Conservation (phyloP, 2,797 vertebrate genomes). For the Hylomyscus alleni region DNA sequence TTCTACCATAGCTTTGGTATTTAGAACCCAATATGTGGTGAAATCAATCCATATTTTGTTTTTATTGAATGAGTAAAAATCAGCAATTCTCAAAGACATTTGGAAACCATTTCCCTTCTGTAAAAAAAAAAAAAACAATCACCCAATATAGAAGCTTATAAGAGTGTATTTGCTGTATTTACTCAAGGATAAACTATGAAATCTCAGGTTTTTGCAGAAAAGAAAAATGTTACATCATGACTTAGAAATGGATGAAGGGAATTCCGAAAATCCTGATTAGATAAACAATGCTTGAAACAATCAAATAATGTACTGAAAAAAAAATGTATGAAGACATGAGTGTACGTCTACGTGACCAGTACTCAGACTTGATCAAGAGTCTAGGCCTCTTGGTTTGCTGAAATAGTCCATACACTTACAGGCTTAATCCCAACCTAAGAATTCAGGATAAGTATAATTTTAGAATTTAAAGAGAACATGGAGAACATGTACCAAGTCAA, state of each 20-base stretch:
- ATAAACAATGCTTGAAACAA: not conserved
- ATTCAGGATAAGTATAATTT: not conserved
- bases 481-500: not conserved
- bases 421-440: not conserved
- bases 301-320: not conserved
- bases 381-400: not conserved
- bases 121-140: not conserved
- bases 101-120: not conserved
- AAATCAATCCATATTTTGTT: not conserved
- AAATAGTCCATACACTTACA: not conserved
- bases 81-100: not conserved
- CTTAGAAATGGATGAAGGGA: not conserved
- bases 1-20: not conserved
- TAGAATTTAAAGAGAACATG: not conserved
- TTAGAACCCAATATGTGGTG: not conserved
- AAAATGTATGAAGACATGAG: not conserved
- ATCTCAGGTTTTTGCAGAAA: not conserved
- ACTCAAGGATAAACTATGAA: not conserved
- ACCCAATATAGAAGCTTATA: not conserved
- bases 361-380: not conserved
- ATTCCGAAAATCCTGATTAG: not conserved
- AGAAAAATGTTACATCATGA: not conserved
- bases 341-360: not conserved
- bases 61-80: conserved; percentile 17
- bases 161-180: not conserved